Evolutionary conservation across 2,113 vertebrate species (phyloP).

Genomic region (Silurus asotus): DNA sequence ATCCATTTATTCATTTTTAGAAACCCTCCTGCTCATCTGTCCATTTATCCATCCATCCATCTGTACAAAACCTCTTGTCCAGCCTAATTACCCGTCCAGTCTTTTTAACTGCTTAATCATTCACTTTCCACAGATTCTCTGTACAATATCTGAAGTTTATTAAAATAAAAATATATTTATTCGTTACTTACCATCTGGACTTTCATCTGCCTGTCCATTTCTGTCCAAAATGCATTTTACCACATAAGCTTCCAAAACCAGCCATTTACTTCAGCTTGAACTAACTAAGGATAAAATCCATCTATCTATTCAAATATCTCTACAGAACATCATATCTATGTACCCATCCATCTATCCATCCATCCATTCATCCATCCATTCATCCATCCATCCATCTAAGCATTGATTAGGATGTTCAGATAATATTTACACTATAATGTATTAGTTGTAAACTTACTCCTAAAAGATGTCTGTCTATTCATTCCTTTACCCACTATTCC

Average conservation of each 20-base stretch:
- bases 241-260: neutral
- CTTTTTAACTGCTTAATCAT: neutral
- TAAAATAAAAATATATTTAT: neutral
- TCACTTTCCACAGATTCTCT: neutral
- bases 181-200: no score
- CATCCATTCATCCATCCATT: no score
- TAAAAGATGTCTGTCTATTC: neutral
- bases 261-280: neutral
- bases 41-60: neutral
- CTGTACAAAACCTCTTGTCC: no score
- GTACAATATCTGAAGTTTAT: neutral
- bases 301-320: no score
- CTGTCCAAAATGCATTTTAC: neutral
- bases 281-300: neutral
- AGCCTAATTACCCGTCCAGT: no score
- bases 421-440: neutral
- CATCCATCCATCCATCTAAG: neutral
- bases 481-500: neutral
- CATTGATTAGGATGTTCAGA: neutral
- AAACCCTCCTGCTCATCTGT: no score
- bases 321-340: no score
- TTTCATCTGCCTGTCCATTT: neutral
- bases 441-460: neutral
- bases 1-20: neutral
- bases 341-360: no score